Evolutionary conservation across 2,113 vertebrate genomes (phyloP).

Genomic region (Macquaria australasica): DNA sequence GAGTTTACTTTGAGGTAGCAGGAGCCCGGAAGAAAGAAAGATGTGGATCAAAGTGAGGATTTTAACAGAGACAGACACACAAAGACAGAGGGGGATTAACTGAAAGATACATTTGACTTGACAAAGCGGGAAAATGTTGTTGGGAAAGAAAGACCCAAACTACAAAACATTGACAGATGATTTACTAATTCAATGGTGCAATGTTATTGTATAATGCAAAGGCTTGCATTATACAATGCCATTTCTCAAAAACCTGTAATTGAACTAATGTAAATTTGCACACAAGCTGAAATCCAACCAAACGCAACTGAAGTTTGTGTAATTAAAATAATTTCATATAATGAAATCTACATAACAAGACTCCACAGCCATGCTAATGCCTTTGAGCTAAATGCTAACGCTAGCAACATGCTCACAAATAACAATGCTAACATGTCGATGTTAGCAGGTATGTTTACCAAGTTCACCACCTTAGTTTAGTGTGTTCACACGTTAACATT

Average conservation of each 20-base stretch:
- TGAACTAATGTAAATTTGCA: neutral
- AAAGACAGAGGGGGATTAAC: constrained; percentile 25
- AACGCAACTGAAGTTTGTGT: neutral
- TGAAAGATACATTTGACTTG: constrained; percentile 24
- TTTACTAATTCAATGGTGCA: neutral
- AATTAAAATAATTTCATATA: neutral
- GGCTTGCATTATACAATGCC: neutral
- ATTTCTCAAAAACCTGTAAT: neutral
- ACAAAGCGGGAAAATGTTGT: constrained; percentile 38
- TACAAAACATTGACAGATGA: neutral
- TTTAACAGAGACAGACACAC: constrained; percentile 12
- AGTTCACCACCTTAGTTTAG: neutral
- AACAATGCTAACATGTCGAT: neutral
- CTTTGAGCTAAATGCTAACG: neutral
- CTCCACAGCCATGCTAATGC: neutral
- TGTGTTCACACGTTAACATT: neutral
- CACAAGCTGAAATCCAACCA: neutral
- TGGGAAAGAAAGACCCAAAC: constrained; percentile 5
- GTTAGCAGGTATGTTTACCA: neutral
- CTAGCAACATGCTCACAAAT: neutral
- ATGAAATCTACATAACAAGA: neutral
- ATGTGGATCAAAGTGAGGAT: constrained; percentile 41
- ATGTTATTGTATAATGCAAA: neutral
- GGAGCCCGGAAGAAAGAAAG: neutral
- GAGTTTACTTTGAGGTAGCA: constrained; percentile 53